phyloP scores from a whole-genome alignment of 2,113 vertebrate species.

The Poeciliopsis prolifica region DNA sequence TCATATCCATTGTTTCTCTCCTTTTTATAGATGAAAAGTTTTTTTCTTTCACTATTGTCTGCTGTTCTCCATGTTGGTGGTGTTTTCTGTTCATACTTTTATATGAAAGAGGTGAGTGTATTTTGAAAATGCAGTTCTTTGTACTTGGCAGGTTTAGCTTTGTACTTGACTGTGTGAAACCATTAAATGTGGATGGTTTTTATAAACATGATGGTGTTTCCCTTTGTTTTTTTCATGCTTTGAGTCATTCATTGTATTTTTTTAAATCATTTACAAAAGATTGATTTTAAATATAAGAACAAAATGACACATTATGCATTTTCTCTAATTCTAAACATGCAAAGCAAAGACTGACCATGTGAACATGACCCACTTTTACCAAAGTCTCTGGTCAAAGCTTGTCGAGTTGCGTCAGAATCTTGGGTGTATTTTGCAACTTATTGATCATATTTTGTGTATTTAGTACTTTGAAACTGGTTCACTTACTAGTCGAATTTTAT shows the following conservation, averaged over 20 bases:
- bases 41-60: slow-evolving; percentile 37
- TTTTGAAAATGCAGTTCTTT: slow-evolving; percentile 16
- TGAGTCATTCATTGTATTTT: background rate
- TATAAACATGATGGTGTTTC: slow-evolving; percentile 52
- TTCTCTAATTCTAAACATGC: background rate
- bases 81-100: slow-evolving; percentile 37
- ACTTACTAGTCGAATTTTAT: background rate
- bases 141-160: slow-evolving; percentile 46
- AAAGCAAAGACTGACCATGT: slow-evolving; percentile 19
- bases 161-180: slow-evolving; percentile 63
- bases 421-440: slow-evolving; percentile 35
- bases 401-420: slow-evolving; percentile 22
- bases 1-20: slow-evolving; percentile 25
- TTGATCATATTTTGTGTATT: slow-evolving; percentile 9
- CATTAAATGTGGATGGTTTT: slow-evolving; percentile 75
- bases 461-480: background rate
- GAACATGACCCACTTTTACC: slow-evolving; percentile 49
- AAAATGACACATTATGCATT: no score
- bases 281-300: background rate
- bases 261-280: background rate
- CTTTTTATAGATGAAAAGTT: slow-evolving; percentile 31
- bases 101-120: slow-evolving; percentile 27
- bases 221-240: slow-evolving; percentile 38
- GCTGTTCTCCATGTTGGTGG: slow-evolving; percentile 25
- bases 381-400: slow-evolving; percentile 22